These are phyloP conservation scores for Macropodus opercularis DNA, from an alignment of 2,797 vertebrate genomes.

Conservation along the genomic window DNA sequence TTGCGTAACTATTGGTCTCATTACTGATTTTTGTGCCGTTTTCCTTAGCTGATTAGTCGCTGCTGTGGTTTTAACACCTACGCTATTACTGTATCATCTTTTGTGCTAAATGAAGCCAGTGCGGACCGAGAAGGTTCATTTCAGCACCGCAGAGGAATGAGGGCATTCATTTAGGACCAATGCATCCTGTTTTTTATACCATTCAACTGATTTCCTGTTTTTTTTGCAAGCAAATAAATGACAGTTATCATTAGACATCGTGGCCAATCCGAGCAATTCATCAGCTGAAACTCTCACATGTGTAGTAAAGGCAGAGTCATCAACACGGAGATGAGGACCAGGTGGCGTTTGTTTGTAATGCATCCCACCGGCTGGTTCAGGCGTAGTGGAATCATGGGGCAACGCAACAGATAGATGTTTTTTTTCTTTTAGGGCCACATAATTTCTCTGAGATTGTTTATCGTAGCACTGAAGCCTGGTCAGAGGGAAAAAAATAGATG, in stretches of 20 bases:
- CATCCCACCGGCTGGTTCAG: background rate
- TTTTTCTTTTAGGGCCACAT: background rate
- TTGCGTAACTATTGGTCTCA: too few relatives aligned
- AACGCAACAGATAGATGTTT: too few relatives aligned
- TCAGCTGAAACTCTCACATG: background rate
- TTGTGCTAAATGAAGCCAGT: too few relatives aligned
- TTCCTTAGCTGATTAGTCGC: too few relatives aligned
- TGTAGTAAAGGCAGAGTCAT: slow-evolving; percentile 3
- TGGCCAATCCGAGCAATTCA: background rate
- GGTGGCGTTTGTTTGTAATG: background rate
- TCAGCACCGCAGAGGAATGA: background rate
- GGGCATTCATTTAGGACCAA: background rate
- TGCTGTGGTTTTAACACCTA: too few relatives aligned
- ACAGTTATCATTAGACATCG: background rate
- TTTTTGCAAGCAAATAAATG: slow-evolving; percentile 10
- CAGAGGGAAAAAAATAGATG: too few relatives aligned
- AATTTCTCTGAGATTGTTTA: background rate
- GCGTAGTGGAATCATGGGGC: too few relatives aligned
- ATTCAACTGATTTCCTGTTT: slow-evolving; percentile 9
- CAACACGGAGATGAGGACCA: background rate
- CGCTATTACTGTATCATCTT: too few relatives aligned
- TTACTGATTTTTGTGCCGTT: too few relatives aligned
- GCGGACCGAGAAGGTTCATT: background rate
- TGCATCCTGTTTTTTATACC: slow-evolving; percentile 3
- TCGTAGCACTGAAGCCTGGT: background rate